Evolutionary conservation across 2,888 invertebrate species (phyloP).

Genomic region (Steromphala cineraria): DNA sequence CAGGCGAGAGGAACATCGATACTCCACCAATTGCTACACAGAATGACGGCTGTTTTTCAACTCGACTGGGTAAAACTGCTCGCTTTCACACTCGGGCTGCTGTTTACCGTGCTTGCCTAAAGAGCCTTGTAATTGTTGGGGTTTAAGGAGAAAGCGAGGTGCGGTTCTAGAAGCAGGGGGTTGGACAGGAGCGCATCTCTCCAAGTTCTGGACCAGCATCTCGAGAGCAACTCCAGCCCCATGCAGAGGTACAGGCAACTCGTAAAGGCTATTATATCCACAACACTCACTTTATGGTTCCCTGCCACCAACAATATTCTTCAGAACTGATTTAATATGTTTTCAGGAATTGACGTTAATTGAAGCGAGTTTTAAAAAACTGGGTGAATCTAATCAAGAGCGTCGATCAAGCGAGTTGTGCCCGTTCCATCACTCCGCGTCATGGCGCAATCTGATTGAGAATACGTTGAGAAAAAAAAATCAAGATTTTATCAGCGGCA

Average conservation of each 20-base stretch:
- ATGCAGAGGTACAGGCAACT: background rate
- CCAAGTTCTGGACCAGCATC: background rate
- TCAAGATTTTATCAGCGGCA: no score
- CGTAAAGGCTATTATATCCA: background rate
- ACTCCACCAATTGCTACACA: background rate
- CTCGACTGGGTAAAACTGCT: background rate
- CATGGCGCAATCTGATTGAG: no score
- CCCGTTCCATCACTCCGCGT: no score
- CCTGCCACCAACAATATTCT: conserved; percentile 1
- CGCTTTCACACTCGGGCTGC: conserved; percentile 1
- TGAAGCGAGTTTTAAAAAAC: background rate
- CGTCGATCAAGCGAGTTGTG: no score
- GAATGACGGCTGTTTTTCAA: conserved; percentile 3
- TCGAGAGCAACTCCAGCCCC: no score
- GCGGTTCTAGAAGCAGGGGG: background rate
- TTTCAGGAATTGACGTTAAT: background rate
- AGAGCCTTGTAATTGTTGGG: conserved; percentile 6
- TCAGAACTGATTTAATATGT: conserved; percentile 4
- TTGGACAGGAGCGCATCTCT: background rate
- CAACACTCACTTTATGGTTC: background rate
- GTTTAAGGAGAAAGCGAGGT: conserved; percentile 8
- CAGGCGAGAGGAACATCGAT: conserved; percentile 3
- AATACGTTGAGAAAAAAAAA: no score
- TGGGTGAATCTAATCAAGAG: background rate
- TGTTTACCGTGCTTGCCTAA: background rate